Percentiles rank a stretch among this genome's conserved stretches.
Conservation (phyloP, 2,888 invertebrate genomes). For the Mimumesa dahlbomi region DNA sequence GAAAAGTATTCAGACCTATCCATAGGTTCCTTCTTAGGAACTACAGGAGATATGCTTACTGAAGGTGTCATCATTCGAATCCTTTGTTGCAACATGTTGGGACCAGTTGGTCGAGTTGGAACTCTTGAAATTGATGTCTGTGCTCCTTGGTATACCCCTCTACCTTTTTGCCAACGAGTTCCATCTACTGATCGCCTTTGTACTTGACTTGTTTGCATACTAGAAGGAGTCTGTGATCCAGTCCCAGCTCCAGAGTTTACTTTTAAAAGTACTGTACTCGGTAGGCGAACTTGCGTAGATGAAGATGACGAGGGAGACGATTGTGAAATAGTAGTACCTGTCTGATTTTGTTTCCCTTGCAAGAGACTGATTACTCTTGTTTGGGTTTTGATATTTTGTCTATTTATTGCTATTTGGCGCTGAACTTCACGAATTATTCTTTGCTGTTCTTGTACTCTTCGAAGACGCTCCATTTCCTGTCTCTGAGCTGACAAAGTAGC, state of each 20-base stretch:
- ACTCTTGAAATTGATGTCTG: constrained; percentile 76
- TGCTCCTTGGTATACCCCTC: constrained; percentile 69
- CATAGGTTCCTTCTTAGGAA: constrained; percentile 77
- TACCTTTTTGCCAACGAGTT: constrained; percentile 76
- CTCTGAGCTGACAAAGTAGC: constrained; percentile 95
- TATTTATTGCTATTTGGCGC: constrained; percentile 88
- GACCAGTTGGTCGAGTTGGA: constrained; percentile 65
- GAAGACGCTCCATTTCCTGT: constrained; percentile 93
- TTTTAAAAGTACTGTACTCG: constrained; percentile 77
- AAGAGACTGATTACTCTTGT: constrained; percentile 87
- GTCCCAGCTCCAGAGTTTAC: constrained; percentile 72
- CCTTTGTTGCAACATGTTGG: constrained; percentile 73
- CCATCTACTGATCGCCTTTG: constrained; percentile 72
- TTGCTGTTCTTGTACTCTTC: constrained; percentile 92
- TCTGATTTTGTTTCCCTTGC: constrained; percentile 83
- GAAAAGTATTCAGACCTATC: constrained; percentile 76
- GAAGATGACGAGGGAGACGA: constrained; percentile 66
- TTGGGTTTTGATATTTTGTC: constrained; percentile 86
- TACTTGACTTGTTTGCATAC: constrained; percentile 63
- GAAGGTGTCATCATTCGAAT: constrained; percentile 81
- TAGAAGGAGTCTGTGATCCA: constrained; percentile 57
- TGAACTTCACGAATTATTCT: constrained; percentile 91
- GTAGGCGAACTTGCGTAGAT: constrained; percentile 74
- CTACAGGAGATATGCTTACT: constrained; percentile 81
- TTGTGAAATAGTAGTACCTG: constrained; percentile 74